phyloP scores from a whole-genome alignment of 2,797 vertebrate genomes.

The Hydrophis major region DNA sequence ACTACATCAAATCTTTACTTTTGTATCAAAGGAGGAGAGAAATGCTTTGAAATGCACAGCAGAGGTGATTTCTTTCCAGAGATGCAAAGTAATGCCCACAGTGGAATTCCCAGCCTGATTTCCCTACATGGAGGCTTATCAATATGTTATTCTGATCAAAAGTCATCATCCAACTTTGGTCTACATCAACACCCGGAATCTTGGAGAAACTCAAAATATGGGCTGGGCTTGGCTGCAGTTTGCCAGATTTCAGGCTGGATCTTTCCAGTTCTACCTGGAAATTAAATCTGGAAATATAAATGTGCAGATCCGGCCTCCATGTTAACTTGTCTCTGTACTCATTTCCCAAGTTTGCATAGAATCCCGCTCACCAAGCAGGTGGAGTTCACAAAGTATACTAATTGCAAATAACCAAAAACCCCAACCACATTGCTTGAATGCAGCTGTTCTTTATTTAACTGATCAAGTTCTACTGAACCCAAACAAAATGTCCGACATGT shows the following conservation, averaged over 20 bases:
- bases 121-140: neutral
- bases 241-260: neutral
- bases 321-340: neutral
- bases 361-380: neutral
- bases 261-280: neutral
- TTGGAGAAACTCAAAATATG: neutral
- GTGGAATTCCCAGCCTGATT: neutral
- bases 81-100: neutral
- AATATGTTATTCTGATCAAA: neutral
- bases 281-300: neutral
- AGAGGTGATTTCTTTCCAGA: neutral
- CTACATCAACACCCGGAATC: neutral
- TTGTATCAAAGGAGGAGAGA: neutral
- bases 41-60: neutral
- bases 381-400: neutral
- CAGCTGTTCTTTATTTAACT: neutral
- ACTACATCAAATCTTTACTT: neutral
- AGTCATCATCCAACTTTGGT: neutral
- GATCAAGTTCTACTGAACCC: neutral
- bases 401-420: neutral
- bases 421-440: neutral
- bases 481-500: neutral
- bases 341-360: neutral
- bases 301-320: neutral
- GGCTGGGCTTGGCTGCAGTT: neutral